Evolutionary conservation across 2,888 invertebrate species (phyloP).

Genomic region (Melinopterus prodromus): DNA sequence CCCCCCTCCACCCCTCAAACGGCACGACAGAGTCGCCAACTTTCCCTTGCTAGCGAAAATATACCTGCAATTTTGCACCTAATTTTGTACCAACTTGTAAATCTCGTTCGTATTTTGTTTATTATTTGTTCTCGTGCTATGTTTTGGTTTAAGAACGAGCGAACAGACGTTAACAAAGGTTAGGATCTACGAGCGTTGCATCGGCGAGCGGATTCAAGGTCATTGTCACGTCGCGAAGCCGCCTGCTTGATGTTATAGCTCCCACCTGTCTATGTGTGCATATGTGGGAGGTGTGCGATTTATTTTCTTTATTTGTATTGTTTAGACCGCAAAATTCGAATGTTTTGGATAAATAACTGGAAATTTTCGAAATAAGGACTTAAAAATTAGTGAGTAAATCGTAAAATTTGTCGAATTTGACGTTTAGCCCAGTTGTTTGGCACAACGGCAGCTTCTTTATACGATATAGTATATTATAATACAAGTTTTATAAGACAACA

Average conservation of each 20-base stretch:
- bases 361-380: no score
- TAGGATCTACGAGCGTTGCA: not conserved
- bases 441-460: no score
- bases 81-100: not conserved
- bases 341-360: no score
- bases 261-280: not conserved
- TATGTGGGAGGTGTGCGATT: not conserved
- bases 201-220: not conserved
- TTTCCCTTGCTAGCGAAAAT: not conserved
- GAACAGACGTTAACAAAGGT: not conserved
- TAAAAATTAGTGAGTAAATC: no score
- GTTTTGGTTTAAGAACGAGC: not conserved
- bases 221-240: not conserved
- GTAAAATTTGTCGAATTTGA: no score
- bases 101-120: not conserved
- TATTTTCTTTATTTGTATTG: not conserved
- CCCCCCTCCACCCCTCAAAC: constrained; percentile 47
- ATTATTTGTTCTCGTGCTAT: not conserved
- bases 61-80: not conserved
- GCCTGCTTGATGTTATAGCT: not conserved
- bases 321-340: no score
- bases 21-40: constrained; percentile 50
- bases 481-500: no score
- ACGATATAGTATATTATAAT: no score
- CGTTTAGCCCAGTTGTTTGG: no score